Conservation (phyloP, 2,797 vertebrate genomes). For the Sphenopsis melanotis region DNA sequence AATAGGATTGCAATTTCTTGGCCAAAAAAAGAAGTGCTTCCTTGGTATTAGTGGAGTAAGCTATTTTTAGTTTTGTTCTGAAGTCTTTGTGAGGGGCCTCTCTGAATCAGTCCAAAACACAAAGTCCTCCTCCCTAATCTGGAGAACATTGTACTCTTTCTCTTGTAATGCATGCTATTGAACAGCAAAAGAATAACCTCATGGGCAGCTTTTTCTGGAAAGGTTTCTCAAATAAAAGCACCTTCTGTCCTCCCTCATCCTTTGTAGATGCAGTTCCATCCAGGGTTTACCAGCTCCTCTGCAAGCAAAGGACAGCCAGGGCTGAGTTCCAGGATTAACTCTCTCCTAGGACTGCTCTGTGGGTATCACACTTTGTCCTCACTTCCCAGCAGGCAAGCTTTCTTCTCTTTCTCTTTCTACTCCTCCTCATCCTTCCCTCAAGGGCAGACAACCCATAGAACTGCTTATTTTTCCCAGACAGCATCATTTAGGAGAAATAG, state of each 20-base stretch:
- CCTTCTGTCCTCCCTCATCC: neutral
- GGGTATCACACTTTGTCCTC: neutral
- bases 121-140: constrained; percentile 10
- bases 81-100: constrained; percentile 37
- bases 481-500: neutral
- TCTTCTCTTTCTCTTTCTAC: neutral
- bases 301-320: neutral
- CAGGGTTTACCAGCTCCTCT: neutral
- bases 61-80: constrained; percentile 62
- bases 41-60: constrained; percentile 1
- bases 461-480: neutral
- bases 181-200: constrained; percentile 18
- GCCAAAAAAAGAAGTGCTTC: constrained; percentile 19
- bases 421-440: neutral
- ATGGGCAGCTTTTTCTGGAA: neutral
- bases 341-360: neutral
- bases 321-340: neutral
- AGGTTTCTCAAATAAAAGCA: neutral
- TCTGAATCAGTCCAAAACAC: constrained; percentile 43
- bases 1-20: constrained; percentile 48
- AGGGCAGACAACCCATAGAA: neutral
- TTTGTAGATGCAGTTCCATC: neutral
- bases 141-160: neutral
- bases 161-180: neutral
- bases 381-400: neutral